Conservation (phyloP, 2,888 invertebrate genomes). For the Plebejus anna region DNA sequence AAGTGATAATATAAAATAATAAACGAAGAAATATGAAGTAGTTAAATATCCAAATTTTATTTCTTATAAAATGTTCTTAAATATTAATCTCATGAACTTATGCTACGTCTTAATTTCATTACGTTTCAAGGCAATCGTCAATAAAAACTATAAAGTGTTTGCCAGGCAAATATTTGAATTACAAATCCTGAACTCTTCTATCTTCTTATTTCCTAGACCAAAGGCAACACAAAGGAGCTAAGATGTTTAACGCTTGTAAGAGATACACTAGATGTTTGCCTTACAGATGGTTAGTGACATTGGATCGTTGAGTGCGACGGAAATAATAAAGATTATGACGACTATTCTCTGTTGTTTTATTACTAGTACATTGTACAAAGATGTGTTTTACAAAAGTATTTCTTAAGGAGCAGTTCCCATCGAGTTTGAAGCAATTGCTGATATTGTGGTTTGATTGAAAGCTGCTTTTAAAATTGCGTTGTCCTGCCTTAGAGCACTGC, state of each 20-base stretch:
- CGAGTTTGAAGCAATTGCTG: too few relatives aligned
- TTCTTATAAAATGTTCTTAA: neutral
- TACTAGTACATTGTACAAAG: constrained; percentile 33
- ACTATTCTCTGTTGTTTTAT: constrained; percentile 43
- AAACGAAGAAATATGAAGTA: too few relatives aligned
- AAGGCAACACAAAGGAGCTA: neutral
- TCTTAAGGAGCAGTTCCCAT: neutral
- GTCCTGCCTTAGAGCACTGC: too few relatives aligned
- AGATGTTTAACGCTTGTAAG: constrained; percentile 21
- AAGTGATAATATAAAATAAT: neutral
- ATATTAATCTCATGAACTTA: neutral
- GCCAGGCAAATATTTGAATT: neutral
- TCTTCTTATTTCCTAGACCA: neutral
- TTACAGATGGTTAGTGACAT: constrained; percentile 61
- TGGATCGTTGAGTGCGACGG: constrained; percentile 44
- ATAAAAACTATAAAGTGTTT: neutral
- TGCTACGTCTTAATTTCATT: neutral
- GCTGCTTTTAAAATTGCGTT: too few relatives aligned
- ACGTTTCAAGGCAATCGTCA: neutral
- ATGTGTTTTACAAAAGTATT: neutral
- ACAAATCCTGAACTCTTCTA: neutral
- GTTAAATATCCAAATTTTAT: too few relatives aligned
- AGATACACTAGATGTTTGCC: constrained; percentile 44
- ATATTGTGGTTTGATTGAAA: too few relatives aligned
- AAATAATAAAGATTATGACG: constrained; percentile 55